Evolutionary conservation across 2,888 invertebrate species (phyloP).

Genomic region (Apotomis capreana): DNA sequence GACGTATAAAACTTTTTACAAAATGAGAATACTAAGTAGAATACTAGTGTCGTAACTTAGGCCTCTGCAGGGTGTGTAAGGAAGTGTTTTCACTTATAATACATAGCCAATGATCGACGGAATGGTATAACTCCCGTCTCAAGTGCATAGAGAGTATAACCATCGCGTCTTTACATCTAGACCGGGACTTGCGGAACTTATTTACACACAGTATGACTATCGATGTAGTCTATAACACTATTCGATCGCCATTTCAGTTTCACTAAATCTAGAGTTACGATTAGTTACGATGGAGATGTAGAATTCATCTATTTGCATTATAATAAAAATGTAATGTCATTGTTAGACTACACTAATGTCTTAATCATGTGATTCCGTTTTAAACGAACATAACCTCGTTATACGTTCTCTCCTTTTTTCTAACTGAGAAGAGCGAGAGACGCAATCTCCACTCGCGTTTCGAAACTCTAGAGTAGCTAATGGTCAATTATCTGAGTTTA

Average conservation of each 20-base stretch:
- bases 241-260: slow-evolving; percentile 14
- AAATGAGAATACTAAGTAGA: slow-evolving; percentile 47
- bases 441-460: not conserved
- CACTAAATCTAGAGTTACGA: not conserved
- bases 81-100: slow-evolving; percentile 32
- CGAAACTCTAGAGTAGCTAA: not conserved
- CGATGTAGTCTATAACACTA: slow-evolving; percentile 22
- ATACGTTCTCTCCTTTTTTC: slow-evolving; percentile 18
- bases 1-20: slow-evolving; percentile 51
- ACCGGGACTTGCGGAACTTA: slow-evolving; percentile 1
- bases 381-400: not conserved
- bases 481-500: not conserved
- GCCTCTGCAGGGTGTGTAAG: slow-evolving; percentile 43
- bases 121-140: slow-evolving; percentile 44
- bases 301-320: not conserved
- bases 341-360: not conserved
- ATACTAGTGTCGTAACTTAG: slow-evolving; percentile 46
- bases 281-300: not conserved
- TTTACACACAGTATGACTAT: slow-evolving; percentile 16
- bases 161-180: slow-evolving; percentile 33
- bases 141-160: slow-evolving; percentile 53
- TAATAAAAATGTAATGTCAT: not conserved
- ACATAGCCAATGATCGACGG: slow-evolving; percentile 38
- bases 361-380: not conserved
- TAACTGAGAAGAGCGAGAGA: slow-evolving; percentile 24